Evolutionary conservation across 2,113 vertebrate species (phyloP).

Genomic region (Ictidomys tridecemlineatus): DNA sequence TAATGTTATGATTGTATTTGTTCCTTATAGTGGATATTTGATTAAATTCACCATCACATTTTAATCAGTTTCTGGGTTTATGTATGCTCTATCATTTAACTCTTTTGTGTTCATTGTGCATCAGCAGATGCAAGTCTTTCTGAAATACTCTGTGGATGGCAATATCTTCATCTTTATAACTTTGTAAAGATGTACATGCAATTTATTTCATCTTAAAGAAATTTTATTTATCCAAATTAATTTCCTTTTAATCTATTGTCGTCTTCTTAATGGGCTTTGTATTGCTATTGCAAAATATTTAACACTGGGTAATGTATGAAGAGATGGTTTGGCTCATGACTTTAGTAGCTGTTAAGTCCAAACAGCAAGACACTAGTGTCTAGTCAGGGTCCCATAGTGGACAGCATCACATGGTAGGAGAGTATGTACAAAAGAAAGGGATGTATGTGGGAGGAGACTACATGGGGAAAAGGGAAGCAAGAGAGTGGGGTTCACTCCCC

Average conservation of each 20-base stretch:
- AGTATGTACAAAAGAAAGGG: not conserved
- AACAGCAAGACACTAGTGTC: not conserved
- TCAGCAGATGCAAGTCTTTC: slow-evolving; percentile 47
- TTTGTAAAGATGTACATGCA: not conserved
- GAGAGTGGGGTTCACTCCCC: not conserved
- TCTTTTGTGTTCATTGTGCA: not conserved
- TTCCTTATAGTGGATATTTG: not conserved
- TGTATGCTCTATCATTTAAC: not conserved
- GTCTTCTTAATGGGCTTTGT: not conserved
- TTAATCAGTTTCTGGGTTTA: not conserved
- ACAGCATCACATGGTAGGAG: not conserved
- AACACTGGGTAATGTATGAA: not conserved
- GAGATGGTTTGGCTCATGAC: not conserved
- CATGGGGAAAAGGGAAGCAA: not conserved
- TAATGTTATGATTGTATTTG: not conserved
- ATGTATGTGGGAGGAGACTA: not conserved
- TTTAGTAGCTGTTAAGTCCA: not conserved
- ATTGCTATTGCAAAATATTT: not conserved
- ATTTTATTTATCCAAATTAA: not conserved
- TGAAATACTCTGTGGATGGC: not conserved
- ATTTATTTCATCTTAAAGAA: slow-evolving; percentile 8
- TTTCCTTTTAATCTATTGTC: not conserved
- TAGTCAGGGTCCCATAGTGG: not conserved
- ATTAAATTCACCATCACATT: slow-evolving; percentile 3
- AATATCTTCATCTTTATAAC: not conserved